These are phyloP conservation scores for Leiothrix lutea DNA, from an alignment of 2,113 vertebrate species.

Conservation along the genomic window DNA sequence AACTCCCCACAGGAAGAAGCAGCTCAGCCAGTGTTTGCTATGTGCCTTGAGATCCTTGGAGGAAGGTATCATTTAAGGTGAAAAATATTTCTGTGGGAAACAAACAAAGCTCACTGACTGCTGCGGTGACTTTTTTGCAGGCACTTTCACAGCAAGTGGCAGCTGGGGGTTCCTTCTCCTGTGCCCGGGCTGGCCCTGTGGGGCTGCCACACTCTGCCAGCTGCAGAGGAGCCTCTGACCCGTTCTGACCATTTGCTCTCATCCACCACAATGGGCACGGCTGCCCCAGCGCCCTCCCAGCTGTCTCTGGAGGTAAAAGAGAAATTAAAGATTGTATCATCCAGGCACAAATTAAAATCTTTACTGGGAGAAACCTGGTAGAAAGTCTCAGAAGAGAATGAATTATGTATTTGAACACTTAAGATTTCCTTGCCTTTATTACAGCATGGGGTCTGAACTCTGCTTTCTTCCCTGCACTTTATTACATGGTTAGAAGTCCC, in stretches of 20 bases:
- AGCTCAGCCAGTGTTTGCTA: background rate
- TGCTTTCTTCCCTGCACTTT: conserved; percentile 68
- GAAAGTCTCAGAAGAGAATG: conserved; percentile 62
- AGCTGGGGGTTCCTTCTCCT: background rate
- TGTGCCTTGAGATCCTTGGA: background rate
- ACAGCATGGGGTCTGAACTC: conserved; percentile 71
- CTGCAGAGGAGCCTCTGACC: background rate
- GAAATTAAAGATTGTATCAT: background rate
- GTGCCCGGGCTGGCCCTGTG: background rate
- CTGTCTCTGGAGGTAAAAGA: background rate
- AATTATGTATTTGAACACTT: conserved; percentile 74
- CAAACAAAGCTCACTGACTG: background rate
- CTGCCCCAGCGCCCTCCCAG: background rate
- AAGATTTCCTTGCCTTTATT: conserved; percentile 68
- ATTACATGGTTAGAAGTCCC: conserved; percentile 75
- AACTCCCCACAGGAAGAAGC: background rate
- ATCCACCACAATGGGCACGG: background rate
- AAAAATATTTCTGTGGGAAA: background rate
- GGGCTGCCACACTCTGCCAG: background rate
- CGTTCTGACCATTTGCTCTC: background rate
- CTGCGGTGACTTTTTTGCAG: background rate
- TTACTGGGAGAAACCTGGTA: conserved; percentile 36
- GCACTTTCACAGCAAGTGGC: background rate
- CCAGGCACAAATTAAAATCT: conserved; percentile 65
- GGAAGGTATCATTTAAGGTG: background rate